Conservation (phyloP, 1,140 invertebrate species). For the Nixonia krombeini region DNA sequence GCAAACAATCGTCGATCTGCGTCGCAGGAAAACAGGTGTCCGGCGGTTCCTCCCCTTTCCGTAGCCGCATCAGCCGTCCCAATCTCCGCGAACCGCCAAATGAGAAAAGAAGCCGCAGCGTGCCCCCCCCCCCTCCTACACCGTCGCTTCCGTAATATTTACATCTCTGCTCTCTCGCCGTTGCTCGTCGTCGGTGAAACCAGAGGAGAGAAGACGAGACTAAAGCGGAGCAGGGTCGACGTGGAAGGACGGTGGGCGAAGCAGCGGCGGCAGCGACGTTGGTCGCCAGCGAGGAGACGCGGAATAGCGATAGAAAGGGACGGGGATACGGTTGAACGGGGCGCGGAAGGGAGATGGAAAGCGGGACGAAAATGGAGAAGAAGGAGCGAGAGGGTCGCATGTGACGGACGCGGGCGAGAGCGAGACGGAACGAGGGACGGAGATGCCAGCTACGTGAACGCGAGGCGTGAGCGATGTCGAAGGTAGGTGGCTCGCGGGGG, state of each 20-base stretch:
- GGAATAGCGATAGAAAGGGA: constrained; percentile 14
- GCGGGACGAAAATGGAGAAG: constrained; percentile 21
- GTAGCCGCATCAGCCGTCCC: not conserved
- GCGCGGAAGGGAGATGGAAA: constrained; percentile 23
- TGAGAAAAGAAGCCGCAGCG: not conserved
- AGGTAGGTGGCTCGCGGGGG: constrained; percentile 12
- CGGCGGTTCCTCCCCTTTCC: not conserved
- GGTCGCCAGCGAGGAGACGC: constrained; percentile 4
- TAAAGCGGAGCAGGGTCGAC: constrained; percentile 28
- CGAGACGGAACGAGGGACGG: constrained; percentile 17
- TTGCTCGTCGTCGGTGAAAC: too few species aligned
- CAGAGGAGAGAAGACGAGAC: constrained; percentile 11
- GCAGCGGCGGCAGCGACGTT: constrained; percentile 21
- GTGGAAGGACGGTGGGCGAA: constrained; percentile 36
- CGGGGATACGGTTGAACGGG: too few species aligned
- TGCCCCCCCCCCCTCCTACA: not conserved
- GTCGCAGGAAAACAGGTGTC: not conserved
- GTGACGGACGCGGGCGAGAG: constrained; percentile 3
- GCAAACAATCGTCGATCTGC: too few species aligned
- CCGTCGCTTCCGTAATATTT: constrained; percentile 8
- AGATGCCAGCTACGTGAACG: constrained; percentile 41
- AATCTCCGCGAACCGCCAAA: not conserved
- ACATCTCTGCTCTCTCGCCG: not conserved
- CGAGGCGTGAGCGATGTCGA: constrained; percentile 17
- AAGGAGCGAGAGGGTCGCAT: not conserved